Conservation (phyloP, 2,113 vertebrate species). For the Eulemur rufifrons region DNA sequence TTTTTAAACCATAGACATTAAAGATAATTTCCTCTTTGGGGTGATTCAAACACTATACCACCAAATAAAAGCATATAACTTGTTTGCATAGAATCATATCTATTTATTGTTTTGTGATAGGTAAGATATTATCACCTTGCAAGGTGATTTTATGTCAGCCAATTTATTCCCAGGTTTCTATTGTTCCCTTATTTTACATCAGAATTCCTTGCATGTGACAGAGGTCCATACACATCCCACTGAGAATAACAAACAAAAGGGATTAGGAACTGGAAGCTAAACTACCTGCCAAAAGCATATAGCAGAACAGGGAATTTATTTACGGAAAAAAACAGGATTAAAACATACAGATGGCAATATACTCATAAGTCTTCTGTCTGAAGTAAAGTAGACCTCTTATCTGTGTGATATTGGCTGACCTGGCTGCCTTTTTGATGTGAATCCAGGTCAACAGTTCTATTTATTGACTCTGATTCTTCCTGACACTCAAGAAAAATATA, state of each 20-base stretch:
- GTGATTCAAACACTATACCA: neutral
- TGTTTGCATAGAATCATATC: neutral
- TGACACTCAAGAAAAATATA: neutral
- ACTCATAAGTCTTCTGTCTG: neutral
- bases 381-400: neutral
- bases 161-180: neutral
- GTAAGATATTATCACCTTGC: neutral
- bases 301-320: neutral
- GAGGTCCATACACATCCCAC: neutral
- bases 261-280: neutral
- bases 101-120: neutral
- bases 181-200: neutral
- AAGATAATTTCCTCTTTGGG: neutral
- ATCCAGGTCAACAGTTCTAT: neutral
- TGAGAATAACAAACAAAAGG: neutral
- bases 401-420: neutral
- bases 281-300: neutral
- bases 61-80: neutral
- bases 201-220: neutral
- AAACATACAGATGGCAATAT: neutral
- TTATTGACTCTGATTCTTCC: neutral
- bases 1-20: neutral
- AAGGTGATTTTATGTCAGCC: neutral
- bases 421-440: neutral
- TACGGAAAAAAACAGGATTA: neutral